These are phyloP conservation scores for Propsilocerus akamusi DNA, from an alignment of 1,140 invertebrate genomes.

Conservation along the genomic window DNA sequence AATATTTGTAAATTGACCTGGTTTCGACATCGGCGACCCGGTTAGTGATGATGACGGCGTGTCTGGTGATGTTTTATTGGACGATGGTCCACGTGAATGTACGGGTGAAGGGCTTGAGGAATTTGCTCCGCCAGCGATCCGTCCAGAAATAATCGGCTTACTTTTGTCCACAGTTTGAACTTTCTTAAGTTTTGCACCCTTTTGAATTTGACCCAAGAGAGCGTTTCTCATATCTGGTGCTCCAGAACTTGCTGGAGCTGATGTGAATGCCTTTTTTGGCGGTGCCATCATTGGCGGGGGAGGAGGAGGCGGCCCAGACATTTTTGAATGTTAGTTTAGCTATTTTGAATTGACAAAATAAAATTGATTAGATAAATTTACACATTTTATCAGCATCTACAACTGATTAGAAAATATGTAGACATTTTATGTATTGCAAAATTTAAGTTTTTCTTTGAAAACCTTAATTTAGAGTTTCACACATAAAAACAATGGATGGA, in stretches of 20 bases:
- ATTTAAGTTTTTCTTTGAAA: too few species aligned
- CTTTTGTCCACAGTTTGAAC: constrained; percentile 77
- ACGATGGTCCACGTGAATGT: not conserved
- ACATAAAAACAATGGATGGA: too few species aligned
- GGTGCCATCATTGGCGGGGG: not conserved
- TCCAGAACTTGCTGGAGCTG: constrained; percentile 17
- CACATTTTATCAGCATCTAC: too few species aligned
- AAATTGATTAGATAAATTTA: too few species aligned
- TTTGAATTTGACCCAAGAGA: constrained; percentile 62
- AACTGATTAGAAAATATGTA: too few species aligned
- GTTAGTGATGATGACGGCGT: constrained; percentile 17
- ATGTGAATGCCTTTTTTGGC: too few species aligned
- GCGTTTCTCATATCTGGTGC: constrained; percentile 38
- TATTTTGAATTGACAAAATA: too few species aligned
- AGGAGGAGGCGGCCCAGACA: not conserved
- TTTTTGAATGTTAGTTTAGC: too few species aligned
- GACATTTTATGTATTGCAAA: too few species aligned
- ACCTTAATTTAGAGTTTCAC: too few species aligned
- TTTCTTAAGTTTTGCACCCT: constrained; percentile 67
- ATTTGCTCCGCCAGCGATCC: constrained; percentile 18
- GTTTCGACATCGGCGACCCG: constrained; percentile 10
- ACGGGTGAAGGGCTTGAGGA: not conserved
- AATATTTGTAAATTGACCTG: not conserved
- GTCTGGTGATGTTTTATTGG: not conserved
- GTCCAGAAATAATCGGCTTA: constrained; percentile 51